phyloP scores from a whole-genome alignment of 2,113 vertebrate species.

The pig (Sus scrofa) region T2T-Sscrofa CM000825.6:72186501-72187000 shows the following conservation, averaged over 20 bases:
- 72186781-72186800: background rate
- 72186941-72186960: background rate
- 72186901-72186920: background rate
- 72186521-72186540: slow-evolving; percentile 21
- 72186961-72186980: background rate
- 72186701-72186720: background rate
- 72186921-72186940: background rate
- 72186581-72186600: background rate
- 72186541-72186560: background rate
- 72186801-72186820: background rate
- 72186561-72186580: slow-evolving; percentile 29
- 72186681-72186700: background rate
- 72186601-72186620: background rate
- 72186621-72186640: background rate
- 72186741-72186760: too few relatives aligned
- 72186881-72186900: background rate
- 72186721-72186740: background rate
- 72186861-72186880: background rate
- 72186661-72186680: background rate
- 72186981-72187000: slow-evolving; percentile 29
- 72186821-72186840: background rate
- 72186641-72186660: background rate
- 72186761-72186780: background rate
- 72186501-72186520: background rate
- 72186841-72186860: background rate